Conservation (phyloP, 2,888 invertebrate species). For the Steinernema hermaphroditum region DNA sequence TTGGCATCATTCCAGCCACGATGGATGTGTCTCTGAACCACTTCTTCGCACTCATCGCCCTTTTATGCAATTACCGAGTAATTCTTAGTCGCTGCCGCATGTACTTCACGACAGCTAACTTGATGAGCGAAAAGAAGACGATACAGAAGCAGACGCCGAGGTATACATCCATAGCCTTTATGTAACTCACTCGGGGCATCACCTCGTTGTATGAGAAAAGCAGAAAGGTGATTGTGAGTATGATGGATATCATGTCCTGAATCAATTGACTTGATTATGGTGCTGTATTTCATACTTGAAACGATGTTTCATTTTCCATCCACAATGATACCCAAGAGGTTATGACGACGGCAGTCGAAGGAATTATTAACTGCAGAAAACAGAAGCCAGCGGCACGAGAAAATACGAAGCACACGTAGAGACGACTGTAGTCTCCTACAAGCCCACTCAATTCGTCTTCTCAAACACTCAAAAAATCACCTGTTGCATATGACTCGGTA, state of each 20-base stretch:
- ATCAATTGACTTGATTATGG: conserved; percentile 19
- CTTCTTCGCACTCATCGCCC: too few species aligned
- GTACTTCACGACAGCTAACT: conserved; percentile 64
- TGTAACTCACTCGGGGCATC: conserved; percentile 66
- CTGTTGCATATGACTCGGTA: conserved; percentile 51
- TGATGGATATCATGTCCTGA: conserved; percentile 65
- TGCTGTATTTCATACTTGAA: conserved; percentile 41
- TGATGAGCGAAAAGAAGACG: conserved; percentile 65
- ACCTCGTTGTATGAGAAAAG: conserved; percentile 66
- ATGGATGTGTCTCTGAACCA: conserved; percentile 57
- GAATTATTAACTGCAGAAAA: conserved; percentile 65
- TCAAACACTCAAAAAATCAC: conserved; percentile 33
- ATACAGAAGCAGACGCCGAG: conserved; percentile 65
- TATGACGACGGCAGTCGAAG: conserved; percentile 65
- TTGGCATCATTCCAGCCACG: conserved; percentile 59
- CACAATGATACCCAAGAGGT: conserved; percentile 66
- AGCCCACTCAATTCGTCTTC: conserved; percentile 14
- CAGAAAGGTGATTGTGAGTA: conserved; percentile 64
- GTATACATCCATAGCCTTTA: conserved; percentile 58
- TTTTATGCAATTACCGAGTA: conserved; percentile 43
- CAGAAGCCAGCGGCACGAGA: conserved; percentile 64
- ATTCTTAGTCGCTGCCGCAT: conserved; percentile 59
- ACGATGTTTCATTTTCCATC: conserved; percentile 65
- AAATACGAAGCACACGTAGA: conserved; percentile 65
- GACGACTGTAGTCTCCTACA: conserved; percentile 62